phyloP scores from a whole-genome alignment of 2,113 vertebrate species.

The Lathamus discolor region DNA sequence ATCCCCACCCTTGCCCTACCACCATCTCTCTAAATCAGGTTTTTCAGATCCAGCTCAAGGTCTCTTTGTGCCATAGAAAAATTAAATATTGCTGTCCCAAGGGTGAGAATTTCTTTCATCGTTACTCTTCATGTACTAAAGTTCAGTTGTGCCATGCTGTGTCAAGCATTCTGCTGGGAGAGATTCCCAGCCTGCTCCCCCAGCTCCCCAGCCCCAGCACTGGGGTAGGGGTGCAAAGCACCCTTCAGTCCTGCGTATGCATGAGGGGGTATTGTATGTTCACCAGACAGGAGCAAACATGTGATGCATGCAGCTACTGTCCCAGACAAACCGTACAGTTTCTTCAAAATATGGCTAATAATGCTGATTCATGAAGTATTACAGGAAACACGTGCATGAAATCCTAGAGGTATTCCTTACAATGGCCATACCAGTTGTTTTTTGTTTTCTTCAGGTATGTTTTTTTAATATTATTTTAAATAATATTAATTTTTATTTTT shows the following conservation, averaged over 20 bases:
- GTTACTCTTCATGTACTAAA: neutral
- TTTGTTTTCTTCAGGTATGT: neutral
- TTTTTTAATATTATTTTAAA: neutral
- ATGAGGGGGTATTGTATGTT: accelerated
- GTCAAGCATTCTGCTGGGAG: no score
- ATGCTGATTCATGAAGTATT: neutral
- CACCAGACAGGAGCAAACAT: neutral
- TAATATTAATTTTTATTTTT: neutral
- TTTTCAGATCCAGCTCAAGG: neutral
- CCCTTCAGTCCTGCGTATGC: neutral
- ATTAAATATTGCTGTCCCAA: neutral
- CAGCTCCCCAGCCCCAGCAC: neutral
- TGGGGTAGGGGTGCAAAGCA: neutral
- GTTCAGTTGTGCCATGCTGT: accelerated
- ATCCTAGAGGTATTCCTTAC: neutral
- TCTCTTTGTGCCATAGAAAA: neutral
- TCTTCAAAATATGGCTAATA: neutral
- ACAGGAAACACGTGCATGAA: neutral
- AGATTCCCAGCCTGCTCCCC: neutral
- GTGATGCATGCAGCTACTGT: no score
- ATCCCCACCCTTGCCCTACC: neutral
- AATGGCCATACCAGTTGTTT: neutral
- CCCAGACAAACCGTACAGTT: neutral
- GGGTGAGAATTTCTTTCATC: neutral
- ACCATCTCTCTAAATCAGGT: neutral